Base-by-base conservation (phyloP, 2,888 invertebrate species). In the Plagodis pulveraria region DNA sequence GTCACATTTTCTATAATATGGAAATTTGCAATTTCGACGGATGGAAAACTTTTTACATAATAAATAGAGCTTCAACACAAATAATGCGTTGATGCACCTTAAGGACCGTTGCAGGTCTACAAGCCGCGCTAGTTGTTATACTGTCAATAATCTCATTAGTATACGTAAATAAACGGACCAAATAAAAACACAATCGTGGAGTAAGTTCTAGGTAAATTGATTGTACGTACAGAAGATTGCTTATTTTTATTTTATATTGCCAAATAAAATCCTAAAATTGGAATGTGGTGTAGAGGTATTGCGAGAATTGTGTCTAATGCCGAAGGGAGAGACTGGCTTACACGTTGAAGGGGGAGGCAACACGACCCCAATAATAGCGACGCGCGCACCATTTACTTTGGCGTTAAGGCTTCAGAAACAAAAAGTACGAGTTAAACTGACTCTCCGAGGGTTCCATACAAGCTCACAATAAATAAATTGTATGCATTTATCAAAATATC, bases 271-370 rank as follows among this genome's bases (percentile, higher is more conserved):
- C 36, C 8, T 49, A 50, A 71, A 61, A 54, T 64, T 57, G 58
- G 63, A 65, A 64, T 58, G 56, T 61, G 58, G 60, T 67, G 65
- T 61, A 68, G 70, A 65, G 69, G 70, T 66, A 77, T 58, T 73
- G 65, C 65, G 70, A 73, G 70, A 76, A 76, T 73, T 74, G 75
- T 70, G 72, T 76, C 69, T 81, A 80, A 83, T 76, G 74, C 72
- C 73, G 74, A 71, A 74, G 76, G 77, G 80, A 78, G 77, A 78
- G 22, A 78, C 67, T 72, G 68, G 66, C 67, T 65, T 66, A 65
- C 64, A 70, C 70, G 66, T 58, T 58, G 71, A 47, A 67, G 66
- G 70, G 66, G 58, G 65, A 67, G 65, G 62, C 66, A 54, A 55
- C 65, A 67, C 73, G 64, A 73, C 72, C 76, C 80, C 42, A 50